These are phyloP conservation scores for Metellina segmentata DNA, from an alignment of 2,888 invertebrate genomes.

Conservation along the genomic window DNA sequence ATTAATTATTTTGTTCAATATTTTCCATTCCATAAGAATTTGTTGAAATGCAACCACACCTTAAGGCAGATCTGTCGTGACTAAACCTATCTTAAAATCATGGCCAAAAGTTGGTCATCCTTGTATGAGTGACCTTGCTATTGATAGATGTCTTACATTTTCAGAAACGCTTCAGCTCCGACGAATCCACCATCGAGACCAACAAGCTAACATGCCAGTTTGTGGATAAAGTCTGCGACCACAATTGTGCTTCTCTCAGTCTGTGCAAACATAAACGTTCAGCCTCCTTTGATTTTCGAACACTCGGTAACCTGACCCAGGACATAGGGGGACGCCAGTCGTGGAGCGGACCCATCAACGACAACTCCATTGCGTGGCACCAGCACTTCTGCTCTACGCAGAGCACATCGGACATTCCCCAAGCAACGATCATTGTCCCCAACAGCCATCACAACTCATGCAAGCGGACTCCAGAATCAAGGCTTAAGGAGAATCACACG, in stretches of 20 bases:
- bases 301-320: slow-evolving; percentile 53
- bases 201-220: slow-evolving; percentile 45
- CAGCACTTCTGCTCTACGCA: slow-evolving; percentile 59
- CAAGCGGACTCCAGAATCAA: background rate
- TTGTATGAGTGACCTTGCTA: too few species aligned
- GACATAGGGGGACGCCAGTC: slow-evolving; percentile 58
- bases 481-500: background rate
- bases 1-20: background rate
- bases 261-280: slow-evolving; percentile 73
- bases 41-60: too few species aligned
- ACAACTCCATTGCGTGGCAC: slow-evolving; percentile 35
- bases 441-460: background rate
- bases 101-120: too few species aligned
- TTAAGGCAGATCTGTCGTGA: too few species aligned
- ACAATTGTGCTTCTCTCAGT: slow-evolving; percentile 47
- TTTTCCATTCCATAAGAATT: background rate
- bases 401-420: slow-evolving; percentile 70
- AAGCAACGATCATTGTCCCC: background rate
- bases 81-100: too few species aligned
- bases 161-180: slow-evolving; percentile 32
- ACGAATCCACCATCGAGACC: slow-evolving; percentile 19
- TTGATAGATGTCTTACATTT: background rate
- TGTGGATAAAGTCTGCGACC: slow-evolving; percentile 18
- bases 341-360: slow-evolving; percentile 67
- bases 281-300: slow-evolving; percentile 75